Evolutionary conservation across 2,113 vertebrate species (phyloP).

Genomic region (Donacobius atricapilla): DNA sequence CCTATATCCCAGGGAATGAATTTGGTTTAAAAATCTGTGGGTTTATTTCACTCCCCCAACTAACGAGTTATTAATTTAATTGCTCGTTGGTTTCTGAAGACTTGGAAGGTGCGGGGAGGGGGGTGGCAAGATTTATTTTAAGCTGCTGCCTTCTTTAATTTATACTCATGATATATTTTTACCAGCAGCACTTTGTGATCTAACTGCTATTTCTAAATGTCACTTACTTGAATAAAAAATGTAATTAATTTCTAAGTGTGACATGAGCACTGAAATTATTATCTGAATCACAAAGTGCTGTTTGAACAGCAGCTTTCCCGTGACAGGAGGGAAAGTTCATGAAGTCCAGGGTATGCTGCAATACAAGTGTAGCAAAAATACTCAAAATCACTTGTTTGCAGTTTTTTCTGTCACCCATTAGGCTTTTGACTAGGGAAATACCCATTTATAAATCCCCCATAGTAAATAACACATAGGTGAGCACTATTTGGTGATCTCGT

Average conservation of each 20-base stretch:
- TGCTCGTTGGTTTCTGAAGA: background rate
- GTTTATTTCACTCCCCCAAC: background rate
- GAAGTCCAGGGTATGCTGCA: background rate
- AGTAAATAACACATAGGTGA: background rate
- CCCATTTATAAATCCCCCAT: background rate
- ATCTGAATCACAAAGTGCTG: background rate
- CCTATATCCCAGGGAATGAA: background rate
- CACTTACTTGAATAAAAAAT: constrained; percentile 8
- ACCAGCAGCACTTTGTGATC: background rate
- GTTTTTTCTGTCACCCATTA: background rate
- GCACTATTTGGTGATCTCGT: background rate
- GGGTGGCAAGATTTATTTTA: constrained; percentile 10
- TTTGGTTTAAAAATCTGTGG: background rate
- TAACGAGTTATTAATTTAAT: background rate
- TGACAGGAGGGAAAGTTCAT: background rate
- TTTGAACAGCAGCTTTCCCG: background rate
- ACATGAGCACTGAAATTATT: background rate
- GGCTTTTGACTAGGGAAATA: background rate
- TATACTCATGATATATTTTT: background rate
- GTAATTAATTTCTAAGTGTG: background rate
- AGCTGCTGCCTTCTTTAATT: background rate
- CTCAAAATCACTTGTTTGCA: background rate
- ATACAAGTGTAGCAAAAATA: background rate
- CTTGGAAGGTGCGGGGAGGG: background rate
- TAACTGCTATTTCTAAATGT: constrained; percentile 1